Evolutionary conservation across 2,113 vertebrate genomes (phyloP).

Genomic region (Solea solea): DNA sequence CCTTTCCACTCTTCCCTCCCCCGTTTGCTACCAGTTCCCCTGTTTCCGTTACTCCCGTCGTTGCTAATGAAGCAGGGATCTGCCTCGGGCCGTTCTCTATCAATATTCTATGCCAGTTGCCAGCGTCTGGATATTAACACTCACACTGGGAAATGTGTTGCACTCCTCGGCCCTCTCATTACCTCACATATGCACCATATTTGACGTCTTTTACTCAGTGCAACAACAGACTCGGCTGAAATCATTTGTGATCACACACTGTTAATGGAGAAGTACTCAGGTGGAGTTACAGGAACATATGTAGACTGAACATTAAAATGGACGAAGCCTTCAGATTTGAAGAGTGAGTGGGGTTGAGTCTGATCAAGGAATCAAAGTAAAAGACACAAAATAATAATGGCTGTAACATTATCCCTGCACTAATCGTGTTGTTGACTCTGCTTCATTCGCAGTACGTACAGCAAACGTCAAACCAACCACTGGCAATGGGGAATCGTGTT

Average conservation of each 20-base stretch:
- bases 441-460: too few relatives aligned
- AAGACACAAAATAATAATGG: too few relatives aligned
- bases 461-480: too few relatives aligned
- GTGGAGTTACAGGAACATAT: too few relatives aligned
- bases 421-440: not conserved
- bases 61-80: conserved; percentile 58
- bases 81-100: conserved; percentile 68
- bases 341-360: too few relatives aligned
- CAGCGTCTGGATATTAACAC: conserved; percentile 52
- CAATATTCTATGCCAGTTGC: conserved; percentile 64
- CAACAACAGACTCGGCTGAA: not conserved
- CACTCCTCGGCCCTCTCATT: conserved; percentile 33
- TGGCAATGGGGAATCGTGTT: too few relatives aligned
- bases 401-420: not conserved
- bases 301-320: too few relatives aligned
- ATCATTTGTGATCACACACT: not conserved
- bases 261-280: too few relatives aligned
- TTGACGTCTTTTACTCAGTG: not conserved
- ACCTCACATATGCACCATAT: not conserved
- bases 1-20: conserved; percentile 4
- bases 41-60: conserved; percentile 42
- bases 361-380: too few relatives aligned
- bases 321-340: too few relatives aligned
- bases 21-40: conserved; percentile 8
- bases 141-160: conserved; percentile 49